These are phyloP conservation scores for Bombus terrestris DNA, from an alignment of 1,140 invertebrate genomes.

Conservation along the genomic window DNA sequence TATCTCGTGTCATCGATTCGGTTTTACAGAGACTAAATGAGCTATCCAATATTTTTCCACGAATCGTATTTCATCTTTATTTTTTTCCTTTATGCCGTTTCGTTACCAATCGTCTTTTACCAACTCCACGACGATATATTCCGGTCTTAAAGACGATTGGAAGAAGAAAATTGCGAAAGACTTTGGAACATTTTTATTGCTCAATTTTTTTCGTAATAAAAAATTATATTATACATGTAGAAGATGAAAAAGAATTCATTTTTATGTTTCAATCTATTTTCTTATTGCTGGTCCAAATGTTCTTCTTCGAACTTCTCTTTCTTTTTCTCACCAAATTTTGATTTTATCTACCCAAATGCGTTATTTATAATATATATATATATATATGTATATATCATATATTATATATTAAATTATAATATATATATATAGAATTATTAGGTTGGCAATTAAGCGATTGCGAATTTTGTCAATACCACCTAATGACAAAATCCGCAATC, in stretches of 20 bases:
- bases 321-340: background rate
- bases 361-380: too few relatives aligned
- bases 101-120: background rate
- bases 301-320: background rate
- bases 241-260: background rate
- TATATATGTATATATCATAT: too few relatives aligned
- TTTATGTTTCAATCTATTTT: background rate
- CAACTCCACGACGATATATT: background rate
- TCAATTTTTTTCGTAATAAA: too few relatives aligned
- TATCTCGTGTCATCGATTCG: constrained; percentile 69
- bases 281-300: background rate
- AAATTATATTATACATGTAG: too few relatives aligned
- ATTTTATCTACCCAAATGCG: too few relatives aligned
- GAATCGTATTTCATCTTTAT: background rate
- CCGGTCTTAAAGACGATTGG: background rate
- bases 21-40: constrained; percentile 40
- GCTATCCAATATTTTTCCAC: constrained; percentile 47
- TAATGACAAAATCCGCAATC: too few relatives aligned
- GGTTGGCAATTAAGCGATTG: too few relatives aligned
- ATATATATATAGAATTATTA: too few relatives aligned
- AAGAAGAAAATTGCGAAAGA: background rate
- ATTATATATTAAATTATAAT: too few relatives aligned
- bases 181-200: background rate
- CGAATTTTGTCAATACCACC: too few relatives aligned
- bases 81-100: background rate